phyloP scores from a whole-genome alignment of 37 sponge, comb jelly and placozoan species.

The Mnemiopsis leidyi region DNA sequence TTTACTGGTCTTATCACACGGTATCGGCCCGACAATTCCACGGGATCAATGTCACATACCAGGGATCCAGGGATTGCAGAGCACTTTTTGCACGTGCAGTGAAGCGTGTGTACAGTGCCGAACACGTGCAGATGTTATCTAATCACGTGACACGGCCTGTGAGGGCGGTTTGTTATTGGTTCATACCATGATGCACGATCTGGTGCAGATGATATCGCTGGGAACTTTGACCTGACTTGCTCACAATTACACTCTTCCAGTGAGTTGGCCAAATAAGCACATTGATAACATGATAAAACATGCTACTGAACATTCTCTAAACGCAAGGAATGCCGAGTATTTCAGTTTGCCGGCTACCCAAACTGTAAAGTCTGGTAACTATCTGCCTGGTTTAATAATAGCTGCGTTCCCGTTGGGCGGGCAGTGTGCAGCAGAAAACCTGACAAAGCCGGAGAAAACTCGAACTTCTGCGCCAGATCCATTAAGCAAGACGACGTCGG shows the following conservation, averaged over 20 bases:
- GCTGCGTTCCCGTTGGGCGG: background rate
- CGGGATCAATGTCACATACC: background rate
- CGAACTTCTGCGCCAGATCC: background rate
- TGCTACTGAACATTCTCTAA: background rate
- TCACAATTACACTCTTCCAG: background rate
- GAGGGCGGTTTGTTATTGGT: background rate
- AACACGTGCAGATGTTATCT: background rate
- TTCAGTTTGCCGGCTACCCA: background rate
- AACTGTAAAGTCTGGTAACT: background rate
- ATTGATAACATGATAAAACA: background rate
- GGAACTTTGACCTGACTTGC: too few relatives aligned
- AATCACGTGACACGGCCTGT: background rate
- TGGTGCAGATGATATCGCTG: too few relatives aligned
- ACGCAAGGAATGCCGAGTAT: background rate
- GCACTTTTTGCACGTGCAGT: background rate
- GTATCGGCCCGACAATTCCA: background rate
- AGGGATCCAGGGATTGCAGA: constrained; percentile 8
- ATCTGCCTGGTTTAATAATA: background rate
- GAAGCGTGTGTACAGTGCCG: too few relatives aligned
- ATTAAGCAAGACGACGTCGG: background rate
- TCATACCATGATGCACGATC: too few relatives aligned
- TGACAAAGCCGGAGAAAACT: background rate
- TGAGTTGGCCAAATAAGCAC: background rate
- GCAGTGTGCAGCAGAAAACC: background rate
- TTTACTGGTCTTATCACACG: background rate